These are phyloP conservation scores for Dendrolimus houi DNA, from an alignment of 2,888 invertebrate genomes.

Conservation along the genomic window DNA sequence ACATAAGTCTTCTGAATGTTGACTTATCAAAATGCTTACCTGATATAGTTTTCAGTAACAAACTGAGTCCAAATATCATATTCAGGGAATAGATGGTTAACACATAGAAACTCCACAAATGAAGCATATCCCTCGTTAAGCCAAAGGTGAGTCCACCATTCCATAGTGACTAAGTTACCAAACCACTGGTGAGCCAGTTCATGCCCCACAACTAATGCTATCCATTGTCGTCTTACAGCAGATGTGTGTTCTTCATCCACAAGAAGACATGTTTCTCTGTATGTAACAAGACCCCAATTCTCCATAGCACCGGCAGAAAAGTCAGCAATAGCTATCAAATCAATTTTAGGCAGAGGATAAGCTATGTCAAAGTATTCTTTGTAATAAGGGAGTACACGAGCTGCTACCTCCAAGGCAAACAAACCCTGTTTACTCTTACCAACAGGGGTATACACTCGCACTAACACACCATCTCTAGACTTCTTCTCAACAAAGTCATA, in stretches of 20 bases:
- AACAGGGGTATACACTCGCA: constrained; percentile 90
- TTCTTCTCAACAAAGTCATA: constrained; percentile 93
- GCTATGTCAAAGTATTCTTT: constrained; percentile 96
- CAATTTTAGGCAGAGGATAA: constrained; percentile 97
- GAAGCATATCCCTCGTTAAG: constrained; percentile 97
- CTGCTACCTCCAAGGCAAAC: constrained; percentile 95
- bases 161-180: constrained; percentile 98
- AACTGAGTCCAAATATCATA: constrained; percentile 99
- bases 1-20: too few relatives aligned
- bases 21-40: constrained; percentile 30
- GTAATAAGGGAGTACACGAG: constrained; percentile 93
- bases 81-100: constrained; percentile 94
- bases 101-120: constrained; percentile 96
- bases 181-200: constrained; percentile 99
- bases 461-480: constrained; percentile 87
- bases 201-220: constrained; percentile 93
- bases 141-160: constrained; percentile 99
- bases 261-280: constrained; percentile 92
- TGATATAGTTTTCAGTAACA: constrained; percentile 90
- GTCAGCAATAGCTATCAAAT: constrained; percentile 96
- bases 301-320: constrained; percentile 98
- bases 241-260: constrained; percentile 95
- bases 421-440: constrained; percentile 94
- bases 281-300: constrained; percentile 97
- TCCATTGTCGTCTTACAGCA: constrained; percentile 87